phyloP scores from a whole-genome alignment of 2,888 invertebrate genomes.

The Apamea monoglypha region DNA sequence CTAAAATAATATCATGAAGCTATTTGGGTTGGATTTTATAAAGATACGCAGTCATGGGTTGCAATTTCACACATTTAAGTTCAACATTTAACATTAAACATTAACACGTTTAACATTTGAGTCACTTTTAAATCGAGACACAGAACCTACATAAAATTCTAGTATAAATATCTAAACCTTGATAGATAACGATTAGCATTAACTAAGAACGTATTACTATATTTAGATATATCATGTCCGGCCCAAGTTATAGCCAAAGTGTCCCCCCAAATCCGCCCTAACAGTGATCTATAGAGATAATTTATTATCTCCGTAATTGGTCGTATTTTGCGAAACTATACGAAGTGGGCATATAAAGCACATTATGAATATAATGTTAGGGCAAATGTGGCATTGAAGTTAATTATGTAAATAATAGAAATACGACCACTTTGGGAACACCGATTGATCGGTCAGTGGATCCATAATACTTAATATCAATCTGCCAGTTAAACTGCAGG shows the following conservation, averaged over 20 bases:
- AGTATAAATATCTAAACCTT: not conserved
- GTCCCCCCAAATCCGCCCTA: not conserved
- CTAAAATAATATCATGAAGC: not conserved
- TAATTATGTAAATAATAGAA: not conserved
- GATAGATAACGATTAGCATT: not conserved
- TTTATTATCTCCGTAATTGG: conserved; percentile 25
- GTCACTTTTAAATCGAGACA: not conserved
- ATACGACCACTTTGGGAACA: no score
- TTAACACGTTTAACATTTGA: no score
- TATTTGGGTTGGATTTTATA: not conserved
- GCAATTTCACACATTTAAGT: not conserved
- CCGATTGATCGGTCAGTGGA: not conserved
- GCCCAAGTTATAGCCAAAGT: not conserved
- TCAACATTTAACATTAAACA: no score
- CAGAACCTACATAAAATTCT: no score
- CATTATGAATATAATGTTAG: conserved; percentile 14
- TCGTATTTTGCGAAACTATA: conserved; percentile 29
- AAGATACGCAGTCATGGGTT: not conserved
- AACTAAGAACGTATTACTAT: not conserved
- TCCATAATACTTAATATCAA: not conserved
- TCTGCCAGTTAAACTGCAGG: not conserved
- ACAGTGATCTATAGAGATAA: conserved; percentile 32
- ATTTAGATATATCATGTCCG: conserved; percentile 5
- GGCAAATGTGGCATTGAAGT: conserved; percentile 15
- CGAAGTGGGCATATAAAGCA: conserved; percentile 9